phyloP scores from a whole-genome alignment of 2,888 invertebrate genomes.

The Tetranychus piercei region DNA sequence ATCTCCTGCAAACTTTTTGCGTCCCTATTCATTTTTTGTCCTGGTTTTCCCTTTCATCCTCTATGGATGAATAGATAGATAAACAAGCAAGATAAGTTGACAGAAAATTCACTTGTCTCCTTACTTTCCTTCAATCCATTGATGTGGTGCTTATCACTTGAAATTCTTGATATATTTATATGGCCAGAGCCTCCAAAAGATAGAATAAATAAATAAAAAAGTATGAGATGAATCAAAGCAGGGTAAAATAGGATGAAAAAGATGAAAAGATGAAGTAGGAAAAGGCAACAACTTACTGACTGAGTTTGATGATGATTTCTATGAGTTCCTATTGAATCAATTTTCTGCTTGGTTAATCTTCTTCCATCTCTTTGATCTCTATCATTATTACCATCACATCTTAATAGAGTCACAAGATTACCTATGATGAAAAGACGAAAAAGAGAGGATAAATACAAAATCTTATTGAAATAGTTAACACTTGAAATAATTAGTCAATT shows the following conservation, averaged over 20 bases:
- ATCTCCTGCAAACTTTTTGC: not conserved
- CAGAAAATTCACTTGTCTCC: not conserved
- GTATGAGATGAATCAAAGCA: not conserved
- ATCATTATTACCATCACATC: not conserved
- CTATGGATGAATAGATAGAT: not conserved
- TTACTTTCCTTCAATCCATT: not conserved
- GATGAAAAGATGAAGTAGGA: not conserved
- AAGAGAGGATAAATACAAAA: not conserved
- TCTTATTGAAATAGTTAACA: not conserved
- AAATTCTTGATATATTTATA: not conserved
- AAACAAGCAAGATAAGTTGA: conserved; percentile 1
- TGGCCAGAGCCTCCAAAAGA: not conserved
- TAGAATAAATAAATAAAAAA: not conserved
- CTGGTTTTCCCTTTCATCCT: not conserved
- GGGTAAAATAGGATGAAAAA: not conserved
- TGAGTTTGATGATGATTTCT: conserved; percentile 1
- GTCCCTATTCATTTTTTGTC: not conserved
- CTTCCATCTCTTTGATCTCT: not conserved
- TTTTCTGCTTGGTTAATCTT: not conserved
- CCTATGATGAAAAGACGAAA: not conserved
- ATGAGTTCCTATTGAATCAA: not conserved
- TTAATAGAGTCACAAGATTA: not conserved
- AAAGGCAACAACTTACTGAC: not conserved
- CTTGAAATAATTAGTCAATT: not conserved
- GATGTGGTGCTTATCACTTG: not conserved